Base-by-base conservation (phyloP, 2,888 invertebrate species). In the Caenorhabditis uteleia region DNA sequence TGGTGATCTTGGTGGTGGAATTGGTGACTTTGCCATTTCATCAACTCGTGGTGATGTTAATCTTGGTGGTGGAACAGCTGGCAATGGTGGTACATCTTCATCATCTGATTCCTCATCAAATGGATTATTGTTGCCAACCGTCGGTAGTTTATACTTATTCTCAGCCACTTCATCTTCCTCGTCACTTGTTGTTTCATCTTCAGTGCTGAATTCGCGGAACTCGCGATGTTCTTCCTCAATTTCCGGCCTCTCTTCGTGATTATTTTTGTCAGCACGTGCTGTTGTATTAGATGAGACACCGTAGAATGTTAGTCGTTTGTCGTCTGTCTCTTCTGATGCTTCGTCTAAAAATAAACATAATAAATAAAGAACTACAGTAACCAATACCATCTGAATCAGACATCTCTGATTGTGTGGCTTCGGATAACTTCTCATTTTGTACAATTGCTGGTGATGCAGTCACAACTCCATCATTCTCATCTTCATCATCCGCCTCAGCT, bases 1-100 rank as follows among this genome's bases (percentile, higher is more conserved):
- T n/a, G 62, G 62, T 1, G 61, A 61, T 27, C 61, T 50, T 23
- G 61, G 61, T 14, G 61, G 61, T 4, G 61, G 55, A 38, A 61
- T 61, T 25, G 61, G 61, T 10, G 55, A 51, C 10, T 38, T 46
- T 47, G 42, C 47, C 3, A 45, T 14, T 26, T 45, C 50, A 10
- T 39, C 40, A 25, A 40, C 43, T 10, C 46, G 42, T 25, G 36
- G 31, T 23, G 53, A 6, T 16, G 34, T 2, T 12, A 53, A 25
- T n/a, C 43, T 27, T 10, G 58, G 64, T 26, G 58, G 58, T 2
- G 58, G 50, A 26, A 48, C 39, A 1, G 42, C 20, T 29, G 64
- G 64, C 23, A 64, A 54, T 39, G 59, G 59, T 23, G 64, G 64
- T 5, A 29, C 14, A 29, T 29, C 14, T 29, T 10, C 31, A 14